Evolutionary conservation across 1,140 invertebrate species (phyloP).

Genomic region (Amphibalanus amphitrite): DNA sequence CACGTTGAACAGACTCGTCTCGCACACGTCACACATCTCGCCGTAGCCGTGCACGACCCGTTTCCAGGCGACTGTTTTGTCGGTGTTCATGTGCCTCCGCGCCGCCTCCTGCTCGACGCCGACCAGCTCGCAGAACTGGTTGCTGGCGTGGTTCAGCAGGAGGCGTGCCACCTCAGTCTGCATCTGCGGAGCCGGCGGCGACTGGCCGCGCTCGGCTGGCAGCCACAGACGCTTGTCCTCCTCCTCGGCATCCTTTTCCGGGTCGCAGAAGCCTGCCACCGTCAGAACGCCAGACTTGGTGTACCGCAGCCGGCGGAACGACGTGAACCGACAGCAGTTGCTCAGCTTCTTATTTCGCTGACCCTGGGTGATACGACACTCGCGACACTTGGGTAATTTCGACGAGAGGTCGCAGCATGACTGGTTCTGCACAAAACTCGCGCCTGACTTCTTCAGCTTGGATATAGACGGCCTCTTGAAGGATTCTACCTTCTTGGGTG

Average conservation of each 20-base stretch:
- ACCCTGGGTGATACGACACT: constrained; percentile 68
- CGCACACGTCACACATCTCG: constrained; percentile 95
- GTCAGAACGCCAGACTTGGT: constrained; percentile 70
- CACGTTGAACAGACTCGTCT: constrained; percentile 90
- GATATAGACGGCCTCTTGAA: constrained; percentile 50
- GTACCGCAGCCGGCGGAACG: constrained; percentile 74
- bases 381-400: constrained; percentile 70
- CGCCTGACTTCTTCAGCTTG: constrained; percentile 38
- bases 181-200: constrained; percentile 37
- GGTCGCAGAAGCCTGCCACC: constrained; percentile 82
- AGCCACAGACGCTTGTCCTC: constrained; percentile 77
- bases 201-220: constrained; percentile 26
- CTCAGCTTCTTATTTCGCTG: constrained; percentile 63
- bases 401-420: constrained; percentile 70
- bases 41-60: constrained; percentile 77
- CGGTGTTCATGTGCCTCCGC: constrained; percentile 25
- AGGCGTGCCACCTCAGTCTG: constrained; percentile 75
- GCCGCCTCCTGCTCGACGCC: constrained; percentile 74
- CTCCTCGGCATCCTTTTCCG: constrained; percentile 61
- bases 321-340: constrained; percentile 80
- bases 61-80: constrained; percentile 68
- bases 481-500: constrained; percentile 34
- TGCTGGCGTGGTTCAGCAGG: constrained; percentile 69
- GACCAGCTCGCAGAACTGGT: constrained; percentile 85
- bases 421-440: constrained; percentile 35